Evolutionary conservation across 1,140 invertebrate species (phyloP).

Genomic region (Eriosoma lanigerum): DNA sequence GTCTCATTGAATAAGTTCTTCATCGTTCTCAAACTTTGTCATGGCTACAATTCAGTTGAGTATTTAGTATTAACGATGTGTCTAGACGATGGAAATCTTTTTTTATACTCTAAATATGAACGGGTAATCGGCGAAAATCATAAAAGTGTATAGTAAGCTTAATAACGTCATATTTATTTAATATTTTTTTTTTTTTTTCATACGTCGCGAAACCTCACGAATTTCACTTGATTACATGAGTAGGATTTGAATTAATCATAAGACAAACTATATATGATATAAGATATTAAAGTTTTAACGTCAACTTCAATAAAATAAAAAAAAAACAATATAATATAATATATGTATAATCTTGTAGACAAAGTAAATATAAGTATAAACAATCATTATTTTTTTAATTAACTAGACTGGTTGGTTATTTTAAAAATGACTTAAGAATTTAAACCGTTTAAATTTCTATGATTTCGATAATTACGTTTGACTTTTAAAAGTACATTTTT

Average conservation of each 20-base stretch:
- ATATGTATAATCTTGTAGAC: neutral
- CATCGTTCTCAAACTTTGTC: too few species aligned
- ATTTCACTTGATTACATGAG: neutral
- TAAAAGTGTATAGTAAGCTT: slow-evolving; percentile 23
- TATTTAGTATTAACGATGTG: neutral
- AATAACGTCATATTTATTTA: neutral
- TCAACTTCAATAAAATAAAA: neutral
- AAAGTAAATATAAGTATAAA: too few species aligned
- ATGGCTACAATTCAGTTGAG: too few species aligned
- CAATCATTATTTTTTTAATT: too few species aligned
- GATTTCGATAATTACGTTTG: too few species aligned
- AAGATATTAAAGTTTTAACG: neutral
- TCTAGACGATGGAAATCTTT: neutral
- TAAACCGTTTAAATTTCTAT: too few species aligned
- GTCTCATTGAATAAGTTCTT: too few species aligned
- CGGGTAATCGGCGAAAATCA: slow-evolving; percentile 1
- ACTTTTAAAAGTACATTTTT: too few species aligned
- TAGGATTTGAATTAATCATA: slow-evolving; percentile 4
- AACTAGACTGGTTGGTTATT: too few species aligned
- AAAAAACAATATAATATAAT: neutral
- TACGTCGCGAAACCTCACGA: slow-evolving; percentile 26
- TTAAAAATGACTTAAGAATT: too few species aligned
- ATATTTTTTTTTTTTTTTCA: neutral
- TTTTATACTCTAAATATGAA: neutral
- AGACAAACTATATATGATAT: neutral